A percentile compares a stretch with the other conserved stretches of the same genome.
These are phyloP conservation scores for Tanaodytes sp. DNA, from an alignment of 2,888 invertebrate genomes.

Conservation along the genomic window DNA sequence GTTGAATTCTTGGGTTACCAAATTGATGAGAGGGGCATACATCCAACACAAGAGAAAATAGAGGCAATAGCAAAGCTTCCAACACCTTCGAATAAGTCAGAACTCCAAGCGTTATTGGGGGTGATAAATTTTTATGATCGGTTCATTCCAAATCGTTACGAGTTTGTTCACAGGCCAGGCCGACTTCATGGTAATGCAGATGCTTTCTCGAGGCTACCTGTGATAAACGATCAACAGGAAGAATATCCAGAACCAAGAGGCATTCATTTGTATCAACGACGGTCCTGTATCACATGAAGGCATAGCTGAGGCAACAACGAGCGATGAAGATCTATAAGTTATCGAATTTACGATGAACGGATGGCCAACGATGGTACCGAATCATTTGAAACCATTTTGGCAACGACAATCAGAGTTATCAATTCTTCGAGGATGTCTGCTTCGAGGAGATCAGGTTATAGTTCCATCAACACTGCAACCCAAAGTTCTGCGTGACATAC, in stretches of 20 bases:
- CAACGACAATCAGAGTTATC: not conserved
- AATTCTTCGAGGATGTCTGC: slow-evolving; percentile 9
- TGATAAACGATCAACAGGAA: no score
- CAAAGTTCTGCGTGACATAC: slow-evolving; percentile 6
- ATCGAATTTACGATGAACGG: not conserved
- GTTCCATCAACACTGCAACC: slow-evolving; percentile 8
- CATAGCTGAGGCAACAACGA: not conserved
- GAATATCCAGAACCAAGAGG: not conserved
- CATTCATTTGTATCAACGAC: not conserved
- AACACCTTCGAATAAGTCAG: not conserved
- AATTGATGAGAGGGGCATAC: no score
- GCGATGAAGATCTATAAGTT: not conserved
- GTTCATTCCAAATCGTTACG: slow-evolving; percentile 1
- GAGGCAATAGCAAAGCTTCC: not conserved
- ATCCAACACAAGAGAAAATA: not conserved
- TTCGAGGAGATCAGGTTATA: slow-evolving; percentile 21
- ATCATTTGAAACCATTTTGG: slow-evolving; percentile 7
- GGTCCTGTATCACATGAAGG: not conserved
- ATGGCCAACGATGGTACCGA: not conserved
- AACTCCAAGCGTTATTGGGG: not conserved
- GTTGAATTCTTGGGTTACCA: no score
- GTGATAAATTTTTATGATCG: not conserved
- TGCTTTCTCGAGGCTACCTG: slow-evolving; percentile 2
- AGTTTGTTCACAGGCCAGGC: slow-evolving; percentile 7
- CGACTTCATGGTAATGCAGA: slow-evolving; percentile 6